Percentiles rank a stretch among this genome's conserved stretches.
phyloP scores from a whole-genome alignment of 2,888 invertebrate genomes.

The Halocaridina rubra region DNA sequence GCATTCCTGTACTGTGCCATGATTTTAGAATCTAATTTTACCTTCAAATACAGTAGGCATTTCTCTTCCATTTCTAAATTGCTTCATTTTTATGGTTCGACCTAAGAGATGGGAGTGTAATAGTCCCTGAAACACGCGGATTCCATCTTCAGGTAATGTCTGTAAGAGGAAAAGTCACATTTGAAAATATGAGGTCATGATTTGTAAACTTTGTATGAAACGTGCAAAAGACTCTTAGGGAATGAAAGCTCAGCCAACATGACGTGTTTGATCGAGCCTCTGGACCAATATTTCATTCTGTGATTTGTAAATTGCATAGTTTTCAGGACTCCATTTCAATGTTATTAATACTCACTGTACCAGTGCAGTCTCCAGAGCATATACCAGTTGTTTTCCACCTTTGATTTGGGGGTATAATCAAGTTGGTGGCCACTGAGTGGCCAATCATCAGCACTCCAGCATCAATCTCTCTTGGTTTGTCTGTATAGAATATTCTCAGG shows the following conservation, averaged over 20 bases:
- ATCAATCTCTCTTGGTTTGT: conserved; percentile 79
- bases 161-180: conserved; percentile 68
- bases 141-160: conserved; percentile 83
- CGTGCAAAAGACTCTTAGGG: too few relatives aligned
- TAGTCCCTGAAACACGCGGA: conserved; percentile 84
- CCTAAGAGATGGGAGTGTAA: conserved; percentile 79
- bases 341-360: not conserved
- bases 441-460: conserved; percentile 85
- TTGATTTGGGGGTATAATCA: conserved; percentile 85
- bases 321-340: not conserved
- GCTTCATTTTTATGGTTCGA: conserved; percentile 80
- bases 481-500: conserved; percentile 82
- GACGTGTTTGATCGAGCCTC: too few relatives aligned
- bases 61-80: conserved; percentile 81
- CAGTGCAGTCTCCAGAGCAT: conserved; percentile 52
- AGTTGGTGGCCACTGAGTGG: conserved; percentile 82
- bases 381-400: conserved; percentile 54
- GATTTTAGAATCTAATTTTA: not conserved
- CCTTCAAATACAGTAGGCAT: conserved; percentile 70
- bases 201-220: too few relatives aligned
- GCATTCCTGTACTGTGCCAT: not conserved
- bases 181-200: too few relatives aligned
- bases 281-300: too few relatives aligned
- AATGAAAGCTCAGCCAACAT: too few relatives aligned
- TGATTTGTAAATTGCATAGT: not conserved